phyloP scores from a whole-genome alignment of 1,140 invertebrate genomes.

The Drosophila dunni region DNA sequence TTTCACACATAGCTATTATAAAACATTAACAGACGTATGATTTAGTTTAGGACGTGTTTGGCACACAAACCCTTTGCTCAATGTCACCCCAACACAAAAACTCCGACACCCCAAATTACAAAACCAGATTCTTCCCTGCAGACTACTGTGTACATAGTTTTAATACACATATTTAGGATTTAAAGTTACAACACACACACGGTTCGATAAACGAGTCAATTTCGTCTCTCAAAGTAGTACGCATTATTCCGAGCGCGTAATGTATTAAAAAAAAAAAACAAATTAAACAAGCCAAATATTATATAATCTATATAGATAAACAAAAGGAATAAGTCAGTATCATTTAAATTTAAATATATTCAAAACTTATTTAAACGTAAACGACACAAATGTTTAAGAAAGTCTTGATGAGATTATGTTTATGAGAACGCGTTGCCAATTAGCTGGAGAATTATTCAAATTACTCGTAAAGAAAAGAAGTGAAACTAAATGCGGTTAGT shows the following conservation, averaged over 20 bases:
- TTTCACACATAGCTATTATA: constrained; percentile 16
- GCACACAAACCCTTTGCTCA: constrained; percentile 70
- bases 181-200: constrained; percentile 15
- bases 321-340: constrained; percentile 63
- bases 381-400: constrained; percentile 51
- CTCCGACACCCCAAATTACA: too few relatives aligned
- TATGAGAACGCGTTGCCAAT: constrained; percentile 69
- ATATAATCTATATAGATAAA: constrained; percentile 58
- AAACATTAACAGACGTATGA: constrained; percentile 39
- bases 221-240: constrained; percentile 71
- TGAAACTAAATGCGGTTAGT: constrained; percentile 22
- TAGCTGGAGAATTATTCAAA: constrained; percentile 49
- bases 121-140: constrained; percentile 35
- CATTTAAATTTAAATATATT: constrained; percentile 36
- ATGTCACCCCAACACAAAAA: constrained; percentile 38
- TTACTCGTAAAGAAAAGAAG: constrained; percentile 1
- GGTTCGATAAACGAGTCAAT: constrained; percentile 73
- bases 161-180: constrained; percentile 41
- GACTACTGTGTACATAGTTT: constrained; percentile 72
- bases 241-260: constrained; percentile 62
- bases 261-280: constrained; percentile 60
- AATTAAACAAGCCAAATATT: constrained; percentile 70
- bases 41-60: constrained; percentile 62
- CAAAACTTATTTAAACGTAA: constrained; percentile 13
- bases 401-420: constrained; percentile 73